Percentiles rank a stretch among this genome's conserved stretches.
phyloP scores from a whole-genome alignment of 2,797 vertebrate species.

The Coendou prehensilis region DNA sequence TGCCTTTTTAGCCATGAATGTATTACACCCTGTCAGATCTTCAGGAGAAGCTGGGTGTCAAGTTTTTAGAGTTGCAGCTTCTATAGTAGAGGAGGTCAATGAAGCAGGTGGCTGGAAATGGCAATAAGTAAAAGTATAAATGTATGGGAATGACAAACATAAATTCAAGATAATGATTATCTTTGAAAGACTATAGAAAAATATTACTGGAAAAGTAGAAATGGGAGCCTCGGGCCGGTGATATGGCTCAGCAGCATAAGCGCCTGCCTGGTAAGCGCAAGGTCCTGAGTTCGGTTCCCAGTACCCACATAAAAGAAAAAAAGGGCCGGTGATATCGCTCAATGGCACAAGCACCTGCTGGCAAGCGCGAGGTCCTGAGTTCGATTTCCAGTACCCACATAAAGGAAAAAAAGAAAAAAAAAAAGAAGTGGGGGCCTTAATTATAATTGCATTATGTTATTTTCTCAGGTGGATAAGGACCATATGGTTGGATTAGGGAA shows the following conservation, averaged over 20 bases:
- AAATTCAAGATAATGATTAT: neutral
- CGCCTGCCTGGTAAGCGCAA: too few relatives aligned
- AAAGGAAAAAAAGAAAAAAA: too few relatives aligned
- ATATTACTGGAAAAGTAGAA: neutral
- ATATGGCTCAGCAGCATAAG: too few relatives aligned
- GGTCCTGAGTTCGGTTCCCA: too few relatives aligned
- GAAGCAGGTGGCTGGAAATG: neutral
- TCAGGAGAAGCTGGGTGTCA: neutral
- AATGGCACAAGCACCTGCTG: too few relatives aligned
- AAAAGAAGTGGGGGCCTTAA: neutral
- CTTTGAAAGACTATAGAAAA: neutral
- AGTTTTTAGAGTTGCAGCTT: neutral
- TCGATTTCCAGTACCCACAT: too few relatives aligned
- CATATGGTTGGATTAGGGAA: neutral
- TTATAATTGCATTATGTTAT: neutral
- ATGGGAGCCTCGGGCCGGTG: neutral
- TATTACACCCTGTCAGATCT: neutral
- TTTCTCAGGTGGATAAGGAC: neutral
- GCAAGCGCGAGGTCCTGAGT: too few relatives aligned
- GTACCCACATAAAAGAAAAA: too few relatives aligned
- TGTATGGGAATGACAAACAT: neutral
- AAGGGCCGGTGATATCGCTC: too few relatives aligned
- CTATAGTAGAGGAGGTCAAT: neutral
- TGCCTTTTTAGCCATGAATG: neutral
- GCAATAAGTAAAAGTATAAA: conserved; percentile 1